Percentiles rank a stretch among this genome's conserved stretches.
Conservation (phyloP, 2,797 vertebrate genomes). For the Moxostoma hubbsi region DNA sequence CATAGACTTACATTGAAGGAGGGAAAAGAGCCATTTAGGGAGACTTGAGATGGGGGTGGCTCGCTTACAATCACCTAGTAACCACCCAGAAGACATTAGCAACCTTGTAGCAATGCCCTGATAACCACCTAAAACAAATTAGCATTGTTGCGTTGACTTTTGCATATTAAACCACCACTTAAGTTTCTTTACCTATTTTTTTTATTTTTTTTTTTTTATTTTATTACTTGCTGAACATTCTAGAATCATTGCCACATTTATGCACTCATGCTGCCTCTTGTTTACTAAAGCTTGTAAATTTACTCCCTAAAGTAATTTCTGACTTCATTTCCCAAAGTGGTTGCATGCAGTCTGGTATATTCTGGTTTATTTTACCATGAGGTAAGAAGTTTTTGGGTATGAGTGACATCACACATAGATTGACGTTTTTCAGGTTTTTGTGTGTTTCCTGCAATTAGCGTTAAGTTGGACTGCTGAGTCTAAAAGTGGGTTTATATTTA, state of each 20-base stretch:
- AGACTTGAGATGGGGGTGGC: too few species aligned
- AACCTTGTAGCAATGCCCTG: too few species aligned
- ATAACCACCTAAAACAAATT: too few species aligned
- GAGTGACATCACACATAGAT: constrained; percentile 43
- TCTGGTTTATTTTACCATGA: constrained; percentile 29
- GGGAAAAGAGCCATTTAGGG: too few species aligned
- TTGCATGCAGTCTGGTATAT: constrained; percentile 16
- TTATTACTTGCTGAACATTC: not conserved
- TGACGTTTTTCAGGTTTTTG: constrained; percentile 48
- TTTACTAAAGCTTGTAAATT: constrained; percentile 2
- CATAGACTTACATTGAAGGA: too few species aligned
- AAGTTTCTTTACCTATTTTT: too few species aligned
- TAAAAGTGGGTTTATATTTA: constrained; percentile 28
- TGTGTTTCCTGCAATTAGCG: constrained; percentile 55
- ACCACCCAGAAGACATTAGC: too few species aligned
- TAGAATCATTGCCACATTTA: not conserved
- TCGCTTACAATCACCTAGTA: too few species aligned
- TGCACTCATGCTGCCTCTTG: not conserved
- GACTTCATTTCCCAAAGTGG: not conserved
- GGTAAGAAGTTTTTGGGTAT: constrained; percentile 28
- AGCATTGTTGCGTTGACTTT: too few species aligned
- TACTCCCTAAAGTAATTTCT: constrained; percentile 9
- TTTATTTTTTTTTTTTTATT: not conserved
- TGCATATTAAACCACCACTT: too few species aligned
- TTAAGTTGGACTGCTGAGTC: constrained; percentile 46